Evolutionary conservation across 2,888 invertebrate species (phyloP).

Genomic region (Ennomos fuscantarius): DNA sequence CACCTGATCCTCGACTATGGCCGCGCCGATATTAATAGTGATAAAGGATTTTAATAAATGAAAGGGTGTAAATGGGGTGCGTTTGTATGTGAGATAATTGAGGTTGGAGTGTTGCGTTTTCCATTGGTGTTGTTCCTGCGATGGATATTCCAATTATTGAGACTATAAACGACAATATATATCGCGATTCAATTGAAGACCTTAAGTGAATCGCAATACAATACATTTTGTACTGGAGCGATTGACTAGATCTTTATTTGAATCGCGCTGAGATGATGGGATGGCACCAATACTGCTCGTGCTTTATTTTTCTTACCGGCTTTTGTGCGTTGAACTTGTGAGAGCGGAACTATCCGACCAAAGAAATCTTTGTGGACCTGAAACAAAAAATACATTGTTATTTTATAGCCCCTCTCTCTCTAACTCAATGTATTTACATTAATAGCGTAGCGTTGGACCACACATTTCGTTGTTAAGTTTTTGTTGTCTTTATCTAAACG

Average conservation of each 20-base stretch:
- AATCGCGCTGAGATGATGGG: not conserved
- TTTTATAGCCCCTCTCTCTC: no score
- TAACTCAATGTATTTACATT: no score
- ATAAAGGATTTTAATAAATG: constrained; percentile 22
- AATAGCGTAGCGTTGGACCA: no score
- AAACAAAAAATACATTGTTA: constrained; percentile 46
- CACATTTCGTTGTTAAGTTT: no score
- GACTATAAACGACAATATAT: no score
- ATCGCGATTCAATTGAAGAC: no score
- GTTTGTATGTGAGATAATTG: not conserved
- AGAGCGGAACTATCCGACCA: constrained; percentile 81
- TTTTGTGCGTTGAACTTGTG: constrained; percentile 59
- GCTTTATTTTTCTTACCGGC: constrained; percentile 54
- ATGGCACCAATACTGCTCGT: not conserved
- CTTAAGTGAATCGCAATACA: no score
- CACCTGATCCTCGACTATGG: constrained; percentile 51
- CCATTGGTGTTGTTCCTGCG: no score
- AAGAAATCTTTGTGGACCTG: constrained; percentile 87
- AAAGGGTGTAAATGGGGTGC: not conserved
- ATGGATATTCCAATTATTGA: no score
- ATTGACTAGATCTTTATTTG: not conserved
- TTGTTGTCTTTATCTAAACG: no score
- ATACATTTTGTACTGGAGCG: not conserved
- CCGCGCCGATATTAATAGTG: constrained; percentile 32
- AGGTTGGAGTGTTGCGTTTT: no score